Evolutionary conservation across 2,113 vertebrate species (phyloP).

Genomic region (Terrapene triunguis): DNA sequence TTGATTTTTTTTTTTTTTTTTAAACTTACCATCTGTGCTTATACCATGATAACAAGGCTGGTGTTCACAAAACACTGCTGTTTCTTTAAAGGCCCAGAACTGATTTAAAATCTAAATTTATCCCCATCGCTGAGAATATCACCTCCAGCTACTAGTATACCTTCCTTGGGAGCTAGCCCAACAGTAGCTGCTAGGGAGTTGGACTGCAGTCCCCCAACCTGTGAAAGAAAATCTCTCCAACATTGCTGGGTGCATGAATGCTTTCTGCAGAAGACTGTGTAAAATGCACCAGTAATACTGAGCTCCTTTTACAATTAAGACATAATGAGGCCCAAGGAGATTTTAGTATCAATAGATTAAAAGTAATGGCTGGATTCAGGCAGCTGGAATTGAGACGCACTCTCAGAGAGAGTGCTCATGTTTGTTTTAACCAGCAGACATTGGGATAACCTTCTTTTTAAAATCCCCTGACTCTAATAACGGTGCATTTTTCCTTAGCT

Average conservation of each 20-base stretch:
- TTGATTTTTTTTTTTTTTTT: conserved; percentile 32
- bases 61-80: conserved; percentile 31
- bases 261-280: not conserved
- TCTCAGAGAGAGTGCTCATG: not conserved
- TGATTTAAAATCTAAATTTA: not conserved
- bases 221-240: conserved; percentile 28
- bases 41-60: not conserved
- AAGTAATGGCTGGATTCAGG: conserved; percentile 13
- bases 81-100: conserved; percentile 11
- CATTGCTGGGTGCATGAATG: conserved; percentile 36
- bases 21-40: conserved; percentile 64
- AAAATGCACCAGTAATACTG: conserved; percentile 29
- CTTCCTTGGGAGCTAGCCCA: not conserved
- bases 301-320: conserved; percentile 33
- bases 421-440: conserved; percentile 29
- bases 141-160: conserved; percentile 30
- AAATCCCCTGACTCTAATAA: conserved; percentile 18
- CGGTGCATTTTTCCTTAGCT: not conserved
- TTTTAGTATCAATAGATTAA: conserved; percentile 24
- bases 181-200: not conserved
- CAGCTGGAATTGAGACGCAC: not conserved
- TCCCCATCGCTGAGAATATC: conserved; percentile 11
- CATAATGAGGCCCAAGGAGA: not conserved
- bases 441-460: not conserved
- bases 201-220: not conserved